These are phyloP conservation scores for Platerodrilus igneus DNA, from an alignment of 2,888 invertebrate genomes.

Conservation along the genomic window DNA sequence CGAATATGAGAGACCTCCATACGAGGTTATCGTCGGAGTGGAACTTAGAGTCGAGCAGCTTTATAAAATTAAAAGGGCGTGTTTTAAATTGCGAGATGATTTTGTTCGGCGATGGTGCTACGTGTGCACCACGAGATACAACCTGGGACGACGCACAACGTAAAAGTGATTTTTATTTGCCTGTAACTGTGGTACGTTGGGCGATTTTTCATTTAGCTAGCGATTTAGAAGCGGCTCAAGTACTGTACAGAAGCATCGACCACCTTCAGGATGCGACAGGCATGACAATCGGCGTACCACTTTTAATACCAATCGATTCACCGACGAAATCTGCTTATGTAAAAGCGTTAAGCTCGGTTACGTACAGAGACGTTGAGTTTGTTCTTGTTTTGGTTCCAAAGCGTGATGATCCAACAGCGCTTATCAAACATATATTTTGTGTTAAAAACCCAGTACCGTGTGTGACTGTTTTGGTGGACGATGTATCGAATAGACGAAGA, in stretches of 20 bases:
- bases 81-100: neutral
- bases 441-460: slow-evolving; percentile 2
- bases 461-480: neutral
- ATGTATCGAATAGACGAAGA: neutral
- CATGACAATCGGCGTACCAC: neutral
- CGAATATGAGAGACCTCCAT: no score
- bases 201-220: neutral
- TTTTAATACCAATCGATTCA: neutral
- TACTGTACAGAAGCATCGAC: neutral
- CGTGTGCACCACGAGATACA: neutral
- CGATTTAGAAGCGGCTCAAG: neutral
- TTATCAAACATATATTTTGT: slow-evolving; percentile 5
- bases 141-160: neutral
- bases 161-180: slow-evolving; percentile 6
- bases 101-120: slow-evolving; percentile 5
- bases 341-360: slow-evolving; percentile 1
- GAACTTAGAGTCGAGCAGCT: neutral
- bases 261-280: slow-evolving; percentile 1
- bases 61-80: neutral
- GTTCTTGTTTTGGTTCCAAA: neutral
- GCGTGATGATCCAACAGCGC: neutral
- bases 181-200: slow-evolving; percentile 5
- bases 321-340: slow-evolving; percentile 1
- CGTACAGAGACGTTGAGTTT: neutral
- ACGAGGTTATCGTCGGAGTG: no score